Evolutionary conservation across 1,140 invertebrate species (phyloP).

Genomic region (Solenopsis invicta): DNA sequence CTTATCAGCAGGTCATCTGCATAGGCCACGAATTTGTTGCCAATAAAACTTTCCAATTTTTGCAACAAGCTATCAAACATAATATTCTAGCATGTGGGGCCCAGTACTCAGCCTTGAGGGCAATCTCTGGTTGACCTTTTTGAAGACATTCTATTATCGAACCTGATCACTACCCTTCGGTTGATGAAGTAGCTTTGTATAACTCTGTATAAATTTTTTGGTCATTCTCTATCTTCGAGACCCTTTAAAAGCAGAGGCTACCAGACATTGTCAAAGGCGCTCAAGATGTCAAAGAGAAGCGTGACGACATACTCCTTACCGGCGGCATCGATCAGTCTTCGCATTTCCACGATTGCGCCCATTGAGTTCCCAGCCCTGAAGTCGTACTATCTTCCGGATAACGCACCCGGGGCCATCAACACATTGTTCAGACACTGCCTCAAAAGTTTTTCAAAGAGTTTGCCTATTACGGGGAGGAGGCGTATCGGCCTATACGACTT

Average conservation of each 20-base stretch:
- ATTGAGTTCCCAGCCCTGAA: not conserved
- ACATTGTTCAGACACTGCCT: not conserved
- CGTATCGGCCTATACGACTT: not conserved
- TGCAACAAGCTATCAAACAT: conserved; percentile 22
- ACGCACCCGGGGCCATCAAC: rapidly evolving
- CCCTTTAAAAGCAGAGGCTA: conserved; percentile 49
- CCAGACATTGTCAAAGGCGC: too few species aligned
- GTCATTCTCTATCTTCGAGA: conserved; percentile 66
- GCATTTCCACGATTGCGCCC: not conserved
- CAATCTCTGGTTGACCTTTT: conserved; percentile 69
- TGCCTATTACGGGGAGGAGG: not conserved
- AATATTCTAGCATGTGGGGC: conserved; percentile 69
- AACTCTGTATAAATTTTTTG: conserved; percentile 38
- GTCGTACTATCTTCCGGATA: not conserved
- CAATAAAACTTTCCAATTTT: conserved; percentile 61
- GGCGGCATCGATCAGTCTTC: rapidly evolving
- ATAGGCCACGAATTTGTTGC: conserved; percentile 64
- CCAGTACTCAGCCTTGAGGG: conserved; percentile 78
- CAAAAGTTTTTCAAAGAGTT: not conserved
- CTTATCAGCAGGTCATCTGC: conserved; percentile 69
- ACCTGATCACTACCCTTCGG: too few species aligned
- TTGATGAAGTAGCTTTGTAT: conserved; percentile 30
- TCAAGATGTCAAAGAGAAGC: conserved; percentile 83
- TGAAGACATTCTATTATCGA: not conserved
- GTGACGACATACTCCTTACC: conserved; percentile 66